Evolutionary conservation across 2,888 invertebrate genomes (phyloP), one percentile per base, ranked within the genome.

Genomic region (Pilophorus perplexus): DNA sequence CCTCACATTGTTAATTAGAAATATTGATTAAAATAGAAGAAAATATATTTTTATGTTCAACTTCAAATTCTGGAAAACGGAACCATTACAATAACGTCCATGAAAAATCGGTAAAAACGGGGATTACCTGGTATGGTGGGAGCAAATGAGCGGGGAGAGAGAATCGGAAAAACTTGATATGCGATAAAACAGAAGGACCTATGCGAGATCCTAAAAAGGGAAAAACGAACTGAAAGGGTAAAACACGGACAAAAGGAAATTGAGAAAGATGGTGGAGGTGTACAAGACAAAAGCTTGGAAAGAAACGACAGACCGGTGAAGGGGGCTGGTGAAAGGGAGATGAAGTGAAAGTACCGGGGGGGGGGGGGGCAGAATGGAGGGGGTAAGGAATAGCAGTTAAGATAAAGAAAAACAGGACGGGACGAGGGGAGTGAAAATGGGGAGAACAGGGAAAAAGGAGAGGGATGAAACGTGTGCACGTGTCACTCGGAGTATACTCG

Each of bases 381-480:
- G n/a, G 16, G 37, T 20, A 38, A 5, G 37, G 38, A 23, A 37
- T 16, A 33, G 55, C 33, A 55, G 59, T 42, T 59, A 59, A 59
- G 59, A 59, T 59, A 62, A 62, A 62, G 33, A 66, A 66, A 27
- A 59, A 50, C 27, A 28, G 38, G 27, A 38, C 23, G 44, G 57
- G 44, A 57, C 38, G 54, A 40, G 44, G 27, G 23, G 40, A 40
- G 54, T 44, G 54, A 38, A 55, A 28, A 67, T 37, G 50, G 62
- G 25, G 37, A 52, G 55, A 37, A 37, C 54, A 55, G 27, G 40
- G 44, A 20, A 44, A 23, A 44, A 62, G 52, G 60, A 37, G 33
- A 16, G 27, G 40, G 44, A 44, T 48, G 67, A 67, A 64, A 64
- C 55, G 67, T 67, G 67, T 64, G 65, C 65, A 65, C 64, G 64